Percentiles rank a stretch among this genome's conserved stretches.
Evolutionary conservation across 1,140 invertebrate species (phyloP).

Genomic region (Pinna nobilis): DNA sequence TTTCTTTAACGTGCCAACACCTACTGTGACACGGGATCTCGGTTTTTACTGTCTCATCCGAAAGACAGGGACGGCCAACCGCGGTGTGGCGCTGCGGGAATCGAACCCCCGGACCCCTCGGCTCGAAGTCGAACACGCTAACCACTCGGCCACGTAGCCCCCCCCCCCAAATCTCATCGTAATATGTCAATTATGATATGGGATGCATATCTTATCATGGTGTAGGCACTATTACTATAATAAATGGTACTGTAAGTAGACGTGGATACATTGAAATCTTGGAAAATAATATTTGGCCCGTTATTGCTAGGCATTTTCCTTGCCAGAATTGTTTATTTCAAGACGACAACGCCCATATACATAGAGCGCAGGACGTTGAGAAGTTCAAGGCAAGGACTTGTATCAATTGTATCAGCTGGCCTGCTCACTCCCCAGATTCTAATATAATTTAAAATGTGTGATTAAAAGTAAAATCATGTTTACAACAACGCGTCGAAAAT

Average conservation of each 20-base stretch:
- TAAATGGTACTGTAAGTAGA: conserved; percentile 16
- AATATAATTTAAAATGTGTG: conserved; percentile 1
- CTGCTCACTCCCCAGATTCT: neutral
- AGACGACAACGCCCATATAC: conserved; percentile 26
- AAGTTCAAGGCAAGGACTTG: conserved; percentile 12
- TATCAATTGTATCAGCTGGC: no score
- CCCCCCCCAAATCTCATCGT: no score
- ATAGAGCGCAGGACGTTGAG: conserved; percentile 6
- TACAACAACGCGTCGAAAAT: neutral
- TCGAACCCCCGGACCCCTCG: no score
- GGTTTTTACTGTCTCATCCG: no score
- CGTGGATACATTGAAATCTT: conserved; percentile 25
- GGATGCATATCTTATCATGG: conserved; percentile 5
- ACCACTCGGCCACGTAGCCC: no score
- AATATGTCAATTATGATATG: no score
- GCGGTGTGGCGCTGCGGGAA: no score
- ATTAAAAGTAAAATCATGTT: neutral
- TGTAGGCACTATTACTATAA: conserved; percentile 15
- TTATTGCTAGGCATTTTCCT: conserved; percentile 22
- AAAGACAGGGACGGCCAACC: no score
- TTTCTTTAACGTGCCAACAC: no score
- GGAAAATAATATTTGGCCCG: conserved; percentile 26
- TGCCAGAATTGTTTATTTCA: conserved; percentile 9
- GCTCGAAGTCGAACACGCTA: no score
- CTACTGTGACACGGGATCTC: no score